A percentile compares a stretch with the other conserved stretches of the same genome.
Evolutionary conservation across 2,888 invertebrate genomes (phyloP).

Genomic region (Brenthis hecate): DNA sequence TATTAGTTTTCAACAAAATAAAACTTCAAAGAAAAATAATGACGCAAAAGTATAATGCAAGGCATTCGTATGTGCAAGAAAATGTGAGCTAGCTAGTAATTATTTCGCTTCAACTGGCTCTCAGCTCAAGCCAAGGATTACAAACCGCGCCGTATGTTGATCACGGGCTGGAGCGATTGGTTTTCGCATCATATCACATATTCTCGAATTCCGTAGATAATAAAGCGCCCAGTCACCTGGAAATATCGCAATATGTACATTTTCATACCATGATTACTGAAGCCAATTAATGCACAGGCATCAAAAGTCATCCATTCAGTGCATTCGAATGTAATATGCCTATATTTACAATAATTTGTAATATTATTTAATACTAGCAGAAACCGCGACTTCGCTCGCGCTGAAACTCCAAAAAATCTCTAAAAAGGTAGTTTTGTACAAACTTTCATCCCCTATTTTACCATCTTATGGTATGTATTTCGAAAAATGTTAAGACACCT

Average conservation of each 20-base stretch:
- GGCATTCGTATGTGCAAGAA: neutral
- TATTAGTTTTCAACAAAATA: neutral
- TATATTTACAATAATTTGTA: neutral
- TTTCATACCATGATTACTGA: slow-evolving; percentile 69
- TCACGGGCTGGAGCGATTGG: slow-evolving; percentile 53
- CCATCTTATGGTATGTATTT: too few relatives aligned
- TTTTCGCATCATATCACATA: slow-evolving; percentile 49
- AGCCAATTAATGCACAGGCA: slow-evolving; percentile 69
- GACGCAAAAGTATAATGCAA: neutral
- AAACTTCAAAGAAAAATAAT: neutral
- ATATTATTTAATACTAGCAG: neutral
- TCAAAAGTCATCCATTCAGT: slow-evolving; percentile 13
- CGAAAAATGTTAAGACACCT: too few relatives aligned
- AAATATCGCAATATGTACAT: slow-evolving; percentile 68
- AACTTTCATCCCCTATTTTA: too few relatives aligned
- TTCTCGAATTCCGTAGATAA: slow-evolving; percentile 45
- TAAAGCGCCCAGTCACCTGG: slow-evolving; percentile 53
- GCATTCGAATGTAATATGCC: slow-evolving; percentile 4
- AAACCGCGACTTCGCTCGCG: too few relatives aligned
- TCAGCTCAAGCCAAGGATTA: slow-evolving; percentile 54
- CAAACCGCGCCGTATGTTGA: slow-evolving; percentile 54
- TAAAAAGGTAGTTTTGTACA: too few relatives aligned
- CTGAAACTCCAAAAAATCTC: too few relatives aligned
- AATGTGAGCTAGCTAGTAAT: slow-evolving; percentile 45
- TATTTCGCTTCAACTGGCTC: slow-evolving; percentile 55